Percentiles rank a stretch among this genome's conserved stretches.
phyloP scores from a whole-genome alignment of 1,140 invertebrate genomes.

The Drosophila pruinosa region DNA sequence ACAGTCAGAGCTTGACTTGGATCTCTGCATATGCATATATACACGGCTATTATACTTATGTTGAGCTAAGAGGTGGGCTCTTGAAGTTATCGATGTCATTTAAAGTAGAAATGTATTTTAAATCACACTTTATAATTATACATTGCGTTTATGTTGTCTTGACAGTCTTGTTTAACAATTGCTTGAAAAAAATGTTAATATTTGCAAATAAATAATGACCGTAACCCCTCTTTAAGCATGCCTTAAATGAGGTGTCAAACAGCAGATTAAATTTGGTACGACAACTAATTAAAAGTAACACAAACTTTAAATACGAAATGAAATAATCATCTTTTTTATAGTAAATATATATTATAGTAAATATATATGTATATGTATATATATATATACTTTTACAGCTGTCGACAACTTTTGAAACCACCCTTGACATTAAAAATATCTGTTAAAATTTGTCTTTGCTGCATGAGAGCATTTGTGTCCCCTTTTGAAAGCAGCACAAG shows the following conservation, averaged over 20 bases:
- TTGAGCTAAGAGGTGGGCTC: not conserved
- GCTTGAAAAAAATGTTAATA: too few relatives aligned
- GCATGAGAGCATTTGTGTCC: conserved; percentile 12
- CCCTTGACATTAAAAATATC: not conserved
- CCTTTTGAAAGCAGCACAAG: not conserved
- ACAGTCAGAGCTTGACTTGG: not conserved
- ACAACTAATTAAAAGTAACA: too few relatives aligned
- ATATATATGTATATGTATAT: too few relatives aligned
- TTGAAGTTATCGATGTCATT: conserved; percentile 1
- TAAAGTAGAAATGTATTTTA: not conserved
- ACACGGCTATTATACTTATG: conserved; percentile 9
- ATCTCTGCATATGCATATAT: conserved; percentile 30
- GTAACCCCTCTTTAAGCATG: too few relatives aligned
- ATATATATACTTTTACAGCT: not conserved
- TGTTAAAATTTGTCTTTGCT: conserved; percentile 8
- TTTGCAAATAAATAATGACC: too few relatives aligned
- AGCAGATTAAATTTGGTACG: too few relatives aligned
- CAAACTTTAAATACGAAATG: not conserved
- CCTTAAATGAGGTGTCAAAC: too few relatives aligned
- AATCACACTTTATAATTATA: too few relatives aligned
- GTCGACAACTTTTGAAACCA: not conserved
- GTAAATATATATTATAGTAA: too few relatives aligned
- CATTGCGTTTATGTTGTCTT: too few relatives aligned
- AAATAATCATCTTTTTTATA: not conserved
- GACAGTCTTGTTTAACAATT: too few relatives aligned